These are phyloP conservation scores for Ctenopoma multispine DNA, from an alignment of 2,797 vertebrate species.

Conservation along the genomic window DNA sequence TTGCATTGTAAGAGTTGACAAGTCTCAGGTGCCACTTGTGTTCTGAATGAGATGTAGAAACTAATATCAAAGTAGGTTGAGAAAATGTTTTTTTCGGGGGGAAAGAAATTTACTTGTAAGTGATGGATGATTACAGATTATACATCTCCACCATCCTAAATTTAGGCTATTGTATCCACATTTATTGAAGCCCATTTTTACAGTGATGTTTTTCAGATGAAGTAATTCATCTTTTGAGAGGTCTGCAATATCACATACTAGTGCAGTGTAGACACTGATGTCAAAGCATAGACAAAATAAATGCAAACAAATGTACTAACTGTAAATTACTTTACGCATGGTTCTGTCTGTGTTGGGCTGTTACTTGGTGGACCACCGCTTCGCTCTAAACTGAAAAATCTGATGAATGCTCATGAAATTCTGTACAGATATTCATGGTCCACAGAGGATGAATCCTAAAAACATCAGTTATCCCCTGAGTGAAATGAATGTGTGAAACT, in stretches of 20 bases:
- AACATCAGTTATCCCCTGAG: too few relatives aligned
- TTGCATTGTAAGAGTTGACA: too few relatives aligned
- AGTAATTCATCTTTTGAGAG: neutral
- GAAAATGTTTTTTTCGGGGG: neutral
- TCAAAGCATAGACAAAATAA: too few relatives aligned
- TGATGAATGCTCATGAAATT: too few relatives aligned
- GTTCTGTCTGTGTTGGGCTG: too few relatives aligned
- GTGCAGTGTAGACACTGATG: neutral
- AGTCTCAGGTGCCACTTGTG: conserved; percentile 33
- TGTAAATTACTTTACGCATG: too few relatives aligned
- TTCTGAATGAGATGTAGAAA: conserved; percentile 1
- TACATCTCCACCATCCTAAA: conserved; percentile 1
- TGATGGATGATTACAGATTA: conserved; percentile 18
- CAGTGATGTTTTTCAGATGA: conserved; percentile 6
- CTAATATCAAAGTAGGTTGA: neutral
- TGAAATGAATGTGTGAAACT: too few relatives aligned
- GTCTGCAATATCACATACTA: neutral
- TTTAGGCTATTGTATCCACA: neutral
- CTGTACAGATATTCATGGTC: too few relatives aligned
- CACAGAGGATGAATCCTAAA: too few relatives aligned
- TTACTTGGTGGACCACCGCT: too few relatives aligned
- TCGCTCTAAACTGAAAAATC: too few relatives aligned
- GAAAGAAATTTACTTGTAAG: neutral
- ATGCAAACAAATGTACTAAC: neutral
- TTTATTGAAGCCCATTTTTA: conserved; percentile 7